Evolutionary conservation across 2,888 invertebrate genomes (phyloP).

Genomic region (Caradrina kadenii): DNA sequence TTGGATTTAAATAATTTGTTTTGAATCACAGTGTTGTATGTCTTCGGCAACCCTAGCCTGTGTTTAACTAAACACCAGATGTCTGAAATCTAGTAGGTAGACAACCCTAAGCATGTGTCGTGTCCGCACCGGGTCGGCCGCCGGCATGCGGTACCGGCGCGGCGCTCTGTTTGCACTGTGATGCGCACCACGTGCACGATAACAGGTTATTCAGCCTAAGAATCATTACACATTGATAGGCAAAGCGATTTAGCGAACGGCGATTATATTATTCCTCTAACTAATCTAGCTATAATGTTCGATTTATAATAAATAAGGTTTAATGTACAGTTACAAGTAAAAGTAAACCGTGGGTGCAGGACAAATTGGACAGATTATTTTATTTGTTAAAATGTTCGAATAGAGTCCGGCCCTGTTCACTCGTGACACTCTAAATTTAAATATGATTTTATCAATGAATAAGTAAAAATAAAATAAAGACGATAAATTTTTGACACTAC

Average conservation of each 20-base stretch:
- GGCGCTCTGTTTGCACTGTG: conserved; percentile 72
- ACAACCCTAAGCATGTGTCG: conserved; percentile 43
- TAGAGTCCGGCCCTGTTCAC: conserved; percentile 45
- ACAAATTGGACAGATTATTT: conserved; percentile 58
- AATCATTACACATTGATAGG: conserved; percentile 48
- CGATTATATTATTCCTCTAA: conserved; percentile 11
- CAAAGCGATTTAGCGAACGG: conserved; percentile 42
- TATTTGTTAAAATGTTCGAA: conserved; percentile 50
- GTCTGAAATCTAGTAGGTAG: neutral
- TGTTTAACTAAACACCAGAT: conserved; percentile 2
- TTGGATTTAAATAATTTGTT: neutral
- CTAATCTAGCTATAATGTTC: neutral
- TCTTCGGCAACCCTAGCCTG: neutral
- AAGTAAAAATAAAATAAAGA: conserved; percentile 2
- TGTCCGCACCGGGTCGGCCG: conserved; percentile 50
- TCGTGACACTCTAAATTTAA: conserved; percentile 30
- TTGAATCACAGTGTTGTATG: conserved; percentile 2
- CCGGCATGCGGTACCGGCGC: conserved; percentile 58
- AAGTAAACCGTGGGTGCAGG: conserved; percentile 46
- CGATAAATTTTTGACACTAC: neutral
- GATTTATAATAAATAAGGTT: conserved; percentile 12
- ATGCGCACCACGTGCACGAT: conserved; percentile 81
- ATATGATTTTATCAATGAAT: conserved; percentile 3
- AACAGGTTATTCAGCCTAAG: conserved; percentile 83
- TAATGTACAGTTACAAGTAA: conserved; percentile 46